Evolutionary conservation across 2,113 vertebrate genomes (phyloP).

Genomic region (Otus sunia): DNA sequence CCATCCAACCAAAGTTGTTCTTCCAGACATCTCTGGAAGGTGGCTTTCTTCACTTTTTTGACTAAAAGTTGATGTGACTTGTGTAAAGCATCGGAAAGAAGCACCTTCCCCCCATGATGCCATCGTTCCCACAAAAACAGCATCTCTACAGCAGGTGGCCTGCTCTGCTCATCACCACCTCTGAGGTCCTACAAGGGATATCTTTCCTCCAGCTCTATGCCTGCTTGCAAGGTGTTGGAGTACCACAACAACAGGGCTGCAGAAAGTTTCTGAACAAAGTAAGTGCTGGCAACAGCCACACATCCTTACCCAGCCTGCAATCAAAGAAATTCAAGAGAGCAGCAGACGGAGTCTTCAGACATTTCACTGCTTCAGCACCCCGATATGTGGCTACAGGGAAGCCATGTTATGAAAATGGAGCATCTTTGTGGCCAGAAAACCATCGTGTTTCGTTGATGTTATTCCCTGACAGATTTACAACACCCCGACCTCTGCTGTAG

Average conservation of each 20-base stretch:
- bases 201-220: rapidly evolving
- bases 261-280: background rate
- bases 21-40: background rate
- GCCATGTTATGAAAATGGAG: background rate
- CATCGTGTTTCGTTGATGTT: background rate
- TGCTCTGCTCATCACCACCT: background rate
- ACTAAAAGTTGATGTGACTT: background rate
- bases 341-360: background rate
- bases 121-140: rapidly evolving
- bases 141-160: too few species aligned
- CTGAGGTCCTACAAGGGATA: background rate
- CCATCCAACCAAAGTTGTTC: background rate
- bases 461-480: background rate
- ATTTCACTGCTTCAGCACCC: background rate
- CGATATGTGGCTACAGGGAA: rapidly evolving
- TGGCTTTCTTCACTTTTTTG: background rate
- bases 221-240: too few species aligned
- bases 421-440: background rate
- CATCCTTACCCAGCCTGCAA: too few species aligned
- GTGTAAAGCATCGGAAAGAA: background rate
- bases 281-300: background rate
- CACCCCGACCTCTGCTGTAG: background rate
- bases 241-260: rapidly evolving
- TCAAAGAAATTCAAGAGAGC: background rate
- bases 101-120: background rate